Percentiles rank a stretch among this genome's conserved stretches.
Evolutionary conservation across 1,140 invertebrate species (phyloP).

Genomic region (Panagrolaimus sp.): DNA sequence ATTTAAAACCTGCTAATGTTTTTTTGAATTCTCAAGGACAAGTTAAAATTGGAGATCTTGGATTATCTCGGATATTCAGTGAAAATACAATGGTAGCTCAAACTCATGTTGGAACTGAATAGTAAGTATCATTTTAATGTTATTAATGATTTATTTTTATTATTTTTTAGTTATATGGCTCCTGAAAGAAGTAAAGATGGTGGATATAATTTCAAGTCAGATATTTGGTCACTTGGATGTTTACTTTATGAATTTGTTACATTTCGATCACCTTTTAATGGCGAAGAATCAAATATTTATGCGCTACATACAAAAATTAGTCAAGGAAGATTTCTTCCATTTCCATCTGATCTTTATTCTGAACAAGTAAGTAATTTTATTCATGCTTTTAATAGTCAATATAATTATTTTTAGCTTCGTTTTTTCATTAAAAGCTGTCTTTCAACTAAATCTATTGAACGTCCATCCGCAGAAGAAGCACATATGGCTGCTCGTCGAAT

Average conservation of each 20-base stretch:
- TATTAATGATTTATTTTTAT: too few species aligned
- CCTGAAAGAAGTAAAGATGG: background rate
- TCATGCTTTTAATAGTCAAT: too few species aligned
- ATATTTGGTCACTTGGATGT: conserved; percentile 7
- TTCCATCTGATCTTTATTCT: conserved; percentile 67
- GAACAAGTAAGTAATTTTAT: conserved; percentile 51
- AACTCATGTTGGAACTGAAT: background rate
- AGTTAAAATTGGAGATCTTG: background rate
- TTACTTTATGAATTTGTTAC: background rate
- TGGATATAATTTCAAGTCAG: background rate
- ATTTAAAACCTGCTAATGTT: background rate
- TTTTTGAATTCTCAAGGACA: background rate
- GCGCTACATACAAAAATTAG: background rate
- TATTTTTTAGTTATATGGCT: background rate
- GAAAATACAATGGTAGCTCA: background rate
- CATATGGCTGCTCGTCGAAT: background rate
- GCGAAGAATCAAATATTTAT: background rate
- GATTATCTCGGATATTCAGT: background rate
- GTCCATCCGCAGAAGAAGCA: background rate
- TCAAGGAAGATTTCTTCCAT: conserved; percentile 67
- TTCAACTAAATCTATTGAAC: background rate
- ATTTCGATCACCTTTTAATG: background rate
- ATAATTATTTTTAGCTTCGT: background rate
- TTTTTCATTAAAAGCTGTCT: background rate
- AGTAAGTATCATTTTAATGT: background rate